phyloP scores from a whole-genome alignment of 2,797 vertebrate genomes.

The Champsocephalus esox region DNA sequence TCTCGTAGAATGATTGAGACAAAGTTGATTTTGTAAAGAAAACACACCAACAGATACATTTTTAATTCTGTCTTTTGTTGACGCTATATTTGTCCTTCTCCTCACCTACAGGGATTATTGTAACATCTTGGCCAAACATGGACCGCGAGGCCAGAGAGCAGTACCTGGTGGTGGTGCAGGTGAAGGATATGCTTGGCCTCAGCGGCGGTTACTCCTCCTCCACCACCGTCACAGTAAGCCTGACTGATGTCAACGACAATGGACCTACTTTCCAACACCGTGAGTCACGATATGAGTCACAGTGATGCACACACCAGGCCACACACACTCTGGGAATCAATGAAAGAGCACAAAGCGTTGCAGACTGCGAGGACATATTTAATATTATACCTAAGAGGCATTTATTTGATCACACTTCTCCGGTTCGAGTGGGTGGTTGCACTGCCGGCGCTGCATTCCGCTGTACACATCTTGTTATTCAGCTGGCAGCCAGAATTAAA shows the following conservation, averaged over 20 bases:
- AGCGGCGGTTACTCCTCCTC: conserved; percentile 89
- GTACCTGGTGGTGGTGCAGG: conserved; percentile 93
- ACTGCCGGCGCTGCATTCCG: conserved; percentile 30
- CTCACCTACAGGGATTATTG: conserved; percentile 78
- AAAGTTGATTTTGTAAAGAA: conserved; percentile 34
- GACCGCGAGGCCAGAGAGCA: conserved; percentile 93
- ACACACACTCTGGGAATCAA: conserved; percentile 39
- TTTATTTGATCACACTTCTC: conserved; percentile 60
- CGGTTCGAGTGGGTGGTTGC: conserved; percentile 45
- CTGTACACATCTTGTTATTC: conserved; percentile 41
- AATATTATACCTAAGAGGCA: conserved; percentile 64
- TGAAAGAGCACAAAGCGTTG: conserved; percentile 43
- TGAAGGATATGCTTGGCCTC: conserved; percentile 93
- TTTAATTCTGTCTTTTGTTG: background rate
- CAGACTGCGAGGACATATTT: conserved; percentile 56
- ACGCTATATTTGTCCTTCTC: background rate
- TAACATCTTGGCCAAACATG: conserved; percentile 86
- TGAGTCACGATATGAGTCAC: conserved; percentile 82
- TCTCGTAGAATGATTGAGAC: background rate
- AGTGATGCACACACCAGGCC: conserved; percentile 34
- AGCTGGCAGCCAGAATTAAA: conserved; percentile 64
- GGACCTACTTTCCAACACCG: conserved; percentile 93
- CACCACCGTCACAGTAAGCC: conserved; percentile 91
- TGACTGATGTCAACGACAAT: conserved; percentile 96
- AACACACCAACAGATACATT: conserved; percentile 22